Base-by-base conservation (phyloP, 2,797 vertebrate genomes). In the Myiothlypis chrysogaster region DNA sequence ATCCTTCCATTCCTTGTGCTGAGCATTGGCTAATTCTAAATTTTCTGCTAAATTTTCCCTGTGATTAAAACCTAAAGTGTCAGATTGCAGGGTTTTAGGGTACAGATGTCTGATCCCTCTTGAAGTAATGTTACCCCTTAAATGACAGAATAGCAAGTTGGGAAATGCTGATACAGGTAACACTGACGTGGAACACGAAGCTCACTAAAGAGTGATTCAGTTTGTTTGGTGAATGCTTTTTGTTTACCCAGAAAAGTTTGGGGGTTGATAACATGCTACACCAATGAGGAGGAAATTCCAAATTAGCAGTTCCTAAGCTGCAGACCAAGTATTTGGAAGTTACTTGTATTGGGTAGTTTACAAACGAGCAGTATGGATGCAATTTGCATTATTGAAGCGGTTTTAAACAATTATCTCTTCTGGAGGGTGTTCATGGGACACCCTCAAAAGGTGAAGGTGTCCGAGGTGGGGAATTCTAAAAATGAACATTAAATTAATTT, bases 401-500 rank as follows among this genome's bases (percentile, higher is more conserved):
- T 94, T 85, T 77, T 61, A 72, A 94, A 80, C 78, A 79, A 90
- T 82, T 82, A 53, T 92, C 83, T 79, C 72, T 75, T 77, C 81
- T 71, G 93, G 94, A 91, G 96, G 97, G 97, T 98, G 97, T 98
- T 98, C 95, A 0, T 97, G 94, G 97, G 97, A 98, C 98, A 98
- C 97, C 97, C 95, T 21, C 64, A 50, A 83, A 94, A 95, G 94
- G 92, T 96, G 90, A 89, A 96, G 90, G 89, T 97, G 96, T 97
- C 95, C 18, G 52, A 97, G 92, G 76, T 96, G 97, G 97, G 97
- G 94, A 93, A 97, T 96, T 98, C 91, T 98, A 97, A 97, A 97
- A 97, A 7, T 97, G 96, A 98, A 97, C 97, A 95, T 98, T 97
- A 98, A 98, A 98, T 98, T 98, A 98, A 98, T 98, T 96, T 96